phyloP scores from a whole-genome alignment of 2,888 invertebrate species.

The Synanthedon tipuliformis region DNA sequence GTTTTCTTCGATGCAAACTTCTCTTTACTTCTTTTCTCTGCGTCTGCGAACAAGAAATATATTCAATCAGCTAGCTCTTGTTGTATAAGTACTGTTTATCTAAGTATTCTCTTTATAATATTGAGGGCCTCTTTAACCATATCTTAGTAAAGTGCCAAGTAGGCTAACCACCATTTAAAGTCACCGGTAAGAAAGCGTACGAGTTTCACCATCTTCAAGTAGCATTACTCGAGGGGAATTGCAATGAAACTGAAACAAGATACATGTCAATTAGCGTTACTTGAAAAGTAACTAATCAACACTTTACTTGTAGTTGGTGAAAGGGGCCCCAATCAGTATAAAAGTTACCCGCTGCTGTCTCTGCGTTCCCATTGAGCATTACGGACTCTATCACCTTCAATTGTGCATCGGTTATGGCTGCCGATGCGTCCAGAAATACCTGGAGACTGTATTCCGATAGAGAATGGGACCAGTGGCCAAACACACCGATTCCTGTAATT shows the following conservation, averaged over 20 bases:
- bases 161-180: too few relatives aligned
- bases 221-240: too few relatives aligned
- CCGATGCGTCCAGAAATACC: constrained; percentile 36
- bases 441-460: constrained; percentile 51
- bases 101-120: too few relatives aligned
- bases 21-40: constrained; percentile 19
- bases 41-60: constrained; percentile 19
- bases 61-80: not conserved
- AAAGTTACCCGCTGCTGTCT: constrained; percentile 16
- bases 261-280: too few relatives aligned
- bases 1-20: constrained; percentile 16
- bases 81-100: not conserved
- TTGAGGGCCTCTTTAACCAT: too few relatives aligned
- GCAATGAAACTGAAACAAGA: too few relatives aligned
- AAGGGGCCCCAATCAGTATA: too few relatives aligned
- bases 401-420: constrained; percentile 15
- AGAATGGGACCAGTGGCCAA: constrained; percentile 46
- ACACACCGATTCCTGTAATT: constrained; percentile 47
- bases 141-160: too few relatives aligned
- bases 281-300: too few relatives aligned
- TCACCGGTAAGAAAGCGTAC: too few relatives aligned
- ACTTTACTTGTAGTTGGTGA: too few relatives aligned
- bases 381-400: constrained; percentile 11
- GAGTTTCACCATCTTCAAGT: too few relatives aligned
- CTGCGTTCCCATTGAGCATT: constrained; percentile 11